These are phyloP conservation scores for Muscicapa adusta DNA, from an alignment of 2,113 vertebrate genomes.

Conservation along the genomic window DNA sequence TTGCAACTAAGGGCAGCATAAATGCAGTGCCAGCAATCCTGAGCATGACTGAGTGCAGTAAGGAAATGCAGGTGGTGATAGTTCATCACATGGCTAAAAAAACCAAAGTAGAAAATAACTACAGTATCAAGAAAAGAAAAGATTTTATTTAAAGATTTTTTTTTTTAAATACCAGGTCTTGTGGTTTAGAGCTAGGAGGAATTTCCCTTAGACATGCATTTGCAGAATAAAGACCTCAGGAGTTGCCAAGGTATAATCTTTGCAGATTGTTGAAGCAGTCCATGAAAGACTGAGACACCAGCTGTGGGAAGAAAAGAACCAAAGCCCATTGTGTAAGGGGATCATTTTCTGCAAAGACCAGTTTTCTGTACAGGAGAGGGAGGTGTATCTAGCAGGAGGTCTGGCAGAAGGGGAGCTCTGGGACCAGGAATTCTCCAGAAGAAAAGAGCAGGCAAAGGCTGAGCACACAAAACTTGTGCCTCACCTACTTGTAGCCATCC, in stretches of 20 bases:
- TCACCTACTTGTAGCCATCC: not conserved
- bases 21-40: not conserved
- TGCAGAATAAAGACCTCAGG: not conserved
- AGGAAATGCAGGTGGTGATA: not conserved
- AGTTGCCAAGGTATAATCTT: not conserved
- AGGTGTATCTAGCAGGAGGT: not conserved
- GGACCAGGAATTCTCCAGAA: not conserved
- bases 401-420: not conserved
- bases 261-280: not conserved
- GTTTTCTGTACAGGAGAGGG: not conserved
- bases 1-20: not conserved
- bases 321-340: rapidly evolving
- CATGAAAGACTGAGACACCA: not conserved
- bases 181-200: not conserved
- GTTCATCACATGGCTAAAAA: not conserved
- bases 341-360: not conserved
- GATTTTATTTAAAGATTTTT: not conserved
- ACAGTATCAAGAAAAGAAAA: not conserved
- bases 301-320: not conserved
- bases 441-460: not conserved
- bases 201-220: not conserved
- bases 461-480: not conserved
- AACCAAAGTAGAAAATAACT: not conserved
- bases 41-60: not conserved
- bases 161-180: not conserved